These are phyloP conservation scores for Tipula unca DNA, from an alignment of 2,888 invertebrate species.

Conservation along the genomic window DNA sequence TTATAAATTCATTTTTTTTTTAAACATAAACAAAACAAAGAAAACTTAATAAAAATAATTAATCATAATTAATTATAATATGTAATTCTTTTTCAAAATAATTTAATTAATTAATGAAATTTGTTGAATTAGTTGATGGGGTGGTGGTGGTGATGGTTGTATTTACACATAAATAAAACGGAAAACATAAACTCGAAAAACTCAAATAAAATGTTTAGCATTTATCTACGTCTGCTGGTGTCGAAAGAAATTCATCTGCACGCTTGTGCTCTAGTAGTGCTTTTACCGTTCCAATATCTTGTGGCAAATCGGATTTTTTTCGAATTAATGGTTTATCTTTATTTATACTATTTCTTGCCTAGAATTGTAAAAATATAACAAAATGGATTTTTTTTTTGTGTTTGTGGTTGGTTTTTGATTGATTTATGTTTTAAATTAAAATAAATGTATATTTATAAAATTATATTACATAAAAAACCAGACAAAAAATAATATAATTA, in stretches of 20 bases:
- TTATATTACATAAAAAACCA: slow-evolving; percentile 24
- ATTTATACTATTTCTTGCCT: slow-evolving; percentile 57
- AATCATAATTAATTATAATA: not conserved
- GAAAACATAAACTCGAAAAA: not conserved
- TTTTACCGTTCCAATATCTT: slow-evolving; percentile 83
- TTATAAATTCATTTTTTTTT: not conserved
- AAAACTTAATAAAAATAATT: not conserved
- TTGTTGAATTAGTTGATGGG: not conserved
- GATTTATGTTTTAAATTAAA: not conserved
- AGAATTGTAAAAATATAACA: slow-evolving; percentile 27
- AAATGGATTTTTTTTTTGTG: slow-evolving; percentile 22
- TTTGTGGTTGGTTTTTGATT: not conserved
- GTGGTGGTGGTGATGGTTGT: not conserved
- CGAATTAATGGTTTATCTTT: slow-evolving; percentile 82
- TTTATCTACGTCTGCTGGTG: slow-evolving; percentile 78
- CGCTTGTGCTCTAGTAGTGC: slow-evolving; percentile 88
- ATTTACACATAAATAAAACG: not conserved
- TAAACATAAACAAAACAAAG: not conserved
- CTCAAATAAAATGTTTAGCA: slow-evolving; percentile 50
- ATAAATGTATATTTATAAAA: too few species aligned
- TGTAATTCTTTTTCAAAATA: not conserved
- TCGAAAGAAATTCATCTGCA: slow-evolving; percentile 80
- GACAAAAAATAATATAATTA: not conserved
- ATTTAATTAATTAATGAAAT: slow-evolving; percentile 8
- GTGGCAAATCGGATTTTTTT: slow-evolving; percentile 92